Conservation (phyloP, 2,888 invertebrate species). For the Muschampia plurimacula region DNA sequence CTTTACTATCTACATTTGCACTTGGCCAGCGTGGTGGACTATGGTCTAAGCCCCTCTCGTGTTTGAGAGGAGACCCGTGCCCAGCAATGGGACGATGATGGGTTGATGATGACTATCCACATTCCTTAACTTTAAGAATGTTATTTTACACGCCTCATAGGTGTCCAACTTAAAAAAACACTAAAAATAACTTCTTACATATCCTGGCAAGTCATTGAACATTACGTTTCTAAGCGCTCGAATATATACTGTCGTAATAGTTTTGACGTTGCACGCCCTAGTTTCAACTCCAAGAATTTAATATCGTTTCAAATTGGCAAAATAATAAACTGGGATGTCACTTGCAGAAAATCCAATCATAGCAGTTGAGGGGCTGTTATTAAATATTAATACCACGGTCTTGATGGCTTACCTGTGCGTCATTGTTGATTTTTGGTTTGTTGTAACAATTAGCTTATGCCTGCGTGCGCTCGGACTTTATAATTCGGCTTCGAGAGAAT, state of each 20-base stretch:
- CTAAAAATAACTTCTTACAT: neutral
- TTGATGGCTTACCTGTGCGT: constrained; percentile 50
- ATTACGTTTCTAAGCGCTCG: constrained; percentile 14
- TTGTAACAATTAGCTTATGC: constrained; percentile 11
- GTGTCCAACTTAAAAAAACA: neutral
- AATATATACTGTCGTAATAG: constrained; percentile 34
- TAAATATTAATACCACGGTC: constrained; percentile 69
- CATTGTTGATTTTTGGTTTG: constrained; percentile 45
- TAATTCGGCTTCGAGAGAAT: neutral
- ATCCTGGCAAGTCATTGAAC: constrained; percentile 14
- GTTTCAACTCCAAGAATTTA: constrained; percentile 70
- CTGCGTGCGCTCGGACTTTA: too few relatives aligned
- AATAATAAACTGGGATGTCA: constrained; percentile 80
- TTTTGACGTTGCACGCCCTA: constrained; percentile 55
- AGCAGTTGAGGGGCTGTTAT: constrained; percentile 74
- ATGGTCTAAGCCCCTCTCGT: too few relatives aligned
- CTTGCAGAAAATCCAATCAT: constrained; percentile 81
- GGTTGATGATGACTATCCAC: too few relatives aligned
- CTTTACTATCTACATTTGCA: too few relatives aligned
- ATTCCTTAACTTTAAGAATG: neutral
- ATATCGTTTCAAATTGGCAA: constrained; percentile 80
- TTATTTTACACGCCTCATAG: neutral
- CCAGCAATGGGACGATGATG: too few relatives aligned
- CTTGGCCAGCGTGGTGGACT: too few relatives aligned
- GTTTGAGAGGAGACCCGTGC: too few relatives aligned